phyloP scores from a whole-genome alignment of 2,797 vertebrate species.

The Phrynocephalus forsythii region DNA sequence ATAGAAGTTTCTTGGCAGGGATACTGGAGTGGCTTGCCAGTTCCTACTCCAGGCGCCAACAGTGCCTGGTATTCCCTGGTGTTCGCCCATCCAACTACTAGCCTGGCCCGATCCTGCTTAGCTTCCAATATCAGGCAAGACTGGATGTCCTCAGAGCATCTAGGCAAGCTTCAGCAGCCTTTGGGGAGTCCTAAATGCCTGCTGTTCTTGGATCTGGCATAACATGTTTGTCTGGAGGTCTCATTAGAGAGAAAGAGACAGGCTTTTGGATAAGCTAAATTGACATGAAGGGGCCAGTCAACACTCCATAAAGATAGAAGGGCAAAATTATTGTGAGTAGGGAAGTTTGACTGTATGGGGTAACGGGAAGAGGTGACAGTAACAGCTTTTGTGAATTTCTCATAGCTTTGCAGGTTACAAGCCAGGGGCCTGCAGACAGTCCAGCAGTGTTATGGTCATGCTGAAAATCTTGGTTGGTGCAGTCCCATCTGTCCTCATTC shows the following conservation, averaged over 20 bases:
- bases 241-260: background rate
- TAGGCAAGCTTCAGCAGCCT: background rate
- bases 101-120: too few species aligned
- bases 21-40: too few species aligned
- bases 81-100: too few species aligned
- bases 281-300: background rate
- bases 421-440: slow-evolving; percentile 88
- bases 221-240: background rate
- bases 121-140: too few species aligned
- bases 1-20: too few species aligned
- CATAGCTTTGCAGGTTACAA: slow-evolving; percentile 91
- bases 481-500: slow-evolving; percentile 89
- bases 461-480: slow-evolving; percentile 93
- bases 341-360: background rate
- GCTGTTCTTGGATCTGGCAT: background rate
- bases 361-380: background rate
- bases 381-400: slow-evolving; percentile 13
- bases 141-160: too few species aligned
- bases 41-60: too few species aligned
- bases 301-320: background rate
- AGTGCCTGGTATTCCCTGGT: too few species aligned
- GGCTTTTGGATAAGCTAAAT: background rate
- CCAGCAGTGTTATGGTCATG: slow-evolving; percentile 85
- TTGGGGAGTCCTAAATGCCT: background rate
- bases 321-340: background rate